Evolutionary conservation across 2,113 vertebrate species (phyloP).

Genomic region (Lophius piscatorius): DNA sequence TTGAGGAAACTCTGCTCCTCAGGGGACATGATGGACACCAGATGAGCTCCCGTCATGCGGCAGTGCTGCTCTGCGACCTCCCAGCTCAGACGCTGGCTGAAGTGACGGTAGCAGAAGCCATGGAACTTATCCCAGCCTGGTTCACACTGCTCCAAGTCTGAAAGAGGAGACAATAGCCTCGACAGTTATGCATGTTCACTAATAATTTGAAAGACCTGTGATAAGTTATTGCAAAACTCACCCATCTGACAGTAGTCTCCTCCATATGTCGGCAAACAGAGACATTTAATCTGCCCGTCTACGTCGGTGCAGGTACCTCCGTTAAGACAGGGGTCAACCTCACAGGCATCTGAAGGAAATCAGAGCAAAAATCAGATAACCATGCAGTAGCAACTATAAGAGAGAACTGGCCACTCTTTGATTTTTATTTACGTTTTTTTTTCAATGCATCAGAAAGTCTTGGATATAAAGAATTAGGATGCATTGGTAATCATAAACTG

Average conservation of each 20-base stretch:
- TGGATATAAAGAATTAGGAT: too few species aligned
- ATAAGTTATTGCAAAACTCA: too few species aligned
- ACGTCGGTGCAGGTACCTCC: slow-evolving; percentile 90
- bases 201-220: too few species aligned
- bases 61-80: slow-evolving; percentile 91
- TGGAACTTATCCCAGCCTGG: slow-evolving; percentile 91
- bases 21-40: slow-evolving; percentile 89
- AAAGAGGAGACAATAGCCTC: slow-evolving; percentile 2
- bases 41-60: slow-evolving; percentile 85
- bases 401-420: too few species aligned
- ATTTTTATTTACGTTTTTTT: too few species aligned
- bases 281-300: slow-evolving; percentile 74
- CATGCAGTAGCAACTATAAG: too few species aligned
- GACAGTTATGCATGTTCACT: background rate
- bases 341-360: slow-evolving; percentile 87
- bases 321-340: slow-evolving; percentile 88
- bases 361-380: slow-evolving; percentile 4
- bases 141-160: slow-evolving; percentile 86
- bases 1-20: slow-evolving; percentile 94
- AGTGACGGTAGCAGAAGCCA: slow-evolving; percentile 92
- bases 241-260: slow-evolving; percentile 87
- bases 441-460: background rate
- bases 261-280: slow-evolving; percentile 92
- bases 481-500: background rate
- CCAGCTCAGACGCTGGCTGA: slow-evolving; percentile 88